These are phyloP conservation scores for Chouioia cunea DNA, from an alignment of 2,888 invertebrate genomes.

Conservation along the genomic window DNA sequence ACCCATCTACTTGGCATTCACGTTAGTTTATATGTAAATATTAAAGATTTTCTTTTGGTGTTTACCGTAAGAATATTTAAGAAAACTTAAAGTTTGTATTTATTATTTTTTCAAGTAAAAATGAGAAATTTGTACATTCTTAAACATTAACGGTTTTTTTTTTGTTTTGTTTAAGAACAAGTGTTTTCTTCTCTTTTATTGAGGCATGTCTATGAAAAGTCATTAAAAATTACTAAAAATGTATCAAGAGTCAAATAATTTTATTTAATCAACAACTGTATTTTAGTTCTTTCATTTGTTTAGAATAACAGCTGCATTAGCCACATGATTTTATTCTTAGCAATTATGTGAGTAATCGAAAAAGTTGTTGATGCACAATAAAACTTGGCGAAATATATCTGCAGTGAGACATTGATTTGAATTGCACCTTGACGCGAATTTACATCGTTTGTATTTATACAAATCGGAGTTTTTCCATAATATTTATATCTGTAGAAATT, in stretches of 20 bases:
- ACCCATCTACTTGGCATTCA: constrained; percentile 16
- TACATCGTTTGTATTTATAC: constrained; percentile 42
- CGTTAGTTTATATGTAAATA: constrained; percentile 13
- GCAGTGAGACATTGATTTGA: constrained; percentile 42
- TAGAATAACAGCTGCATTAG: constrained; percentile 34
- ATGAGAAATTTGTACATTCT: constrained; percentile 25
- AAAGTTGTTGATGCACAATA: constrained; percentile 41
- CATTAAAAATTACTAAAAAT: constrained; percentile 37
- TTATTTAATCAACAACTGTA: constrained; percentile 33
- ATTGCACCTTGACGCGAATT: constrained; percentile 43
- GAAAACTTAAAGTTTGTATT: constrained; percentile 29
- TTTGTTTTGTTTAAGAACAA: constrained; percentile 30
- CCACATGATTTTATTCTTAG: constrained; percentile 31
- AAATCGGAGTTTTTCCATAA: constrained; percentile 41
- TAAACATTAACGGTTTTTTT: constrained; percentile 28
- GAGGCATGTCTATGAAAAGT: constrained; percentile 12
- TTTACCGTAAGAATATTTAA: constrained; percentile 42
- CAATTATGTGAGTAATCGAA: constrained; percentile 30
- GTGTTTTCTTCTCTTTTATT: constrained; percentile 6
- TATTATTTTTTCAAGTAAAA: constrained; percentile 34
- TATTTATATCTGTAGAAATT: constrained; percentile 43
- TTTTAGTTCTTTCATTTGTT: constrained; percentile 36
- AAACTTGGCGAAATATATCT: constrained; percentile 38
- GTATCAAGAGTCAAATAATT: constrained; percentile 27
- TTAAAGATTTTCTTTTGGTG: constrained; percentile 12